Evolutionary conservation across 1,140 invertebrate genomes (phyloP), one percentile per base, ranked within the genome.

Genomic region (Drosophila navojoa): DNA sequence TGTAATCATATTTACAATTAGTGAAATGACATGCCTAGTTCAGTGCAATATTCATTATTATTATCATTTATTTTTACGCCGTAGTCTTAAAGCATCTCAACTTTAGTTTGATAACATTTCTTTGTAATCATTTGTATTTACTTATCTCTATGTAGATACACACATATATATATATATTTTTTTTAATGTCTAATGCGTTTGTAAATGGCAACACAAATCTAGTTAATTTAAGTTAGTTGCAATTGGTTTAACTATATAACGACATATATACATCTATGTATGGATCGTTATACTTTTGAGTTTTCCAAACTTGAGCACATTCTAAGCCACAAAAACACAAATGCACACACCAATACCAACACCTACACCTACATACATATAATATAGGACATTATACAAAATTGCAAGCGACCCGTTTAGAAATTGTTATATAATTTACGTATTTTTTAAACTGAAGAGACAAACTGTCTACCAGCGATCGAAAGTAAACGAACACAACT

Each of bases 401-500:
- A 35, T 63, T 54, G 22, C 59, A 77, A 74, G 54, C 52, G 19
- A 35, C 60, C 72, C 57, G 72, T 77, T 73, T 49, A 52, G 44
- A 84, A 81, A 57, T 78, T 81, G 77, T 85, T 86, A 86, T 86
- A 81, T 81, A 71, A 75, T 81, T 86, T 85, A 79, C 86, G 54
- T 66, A 86, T 76, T 68, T 78, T 69, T 63, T 76, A 80, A 68
- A 87, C 54, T 64, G 71, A 80, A 49, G 42, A 75, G 69, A 68
- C n/a, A 71, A 42, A 54, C 38, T 66, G 57, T 74, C 67, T 61
- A 72, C 71, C 66, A 76, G 72, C 77, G 78, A 81, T 87, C 79
- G 82, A 86, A 87, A 54, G 64, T 82, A 87, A 86, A 81, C 76
- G 84, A 87, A 87, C 82, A 87, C 82, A 87, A 79, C 82, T 87